Conservation (phyloP, 2,113 vertebrate genomes). For the Anarhynchus alexandrinus region DNA sequence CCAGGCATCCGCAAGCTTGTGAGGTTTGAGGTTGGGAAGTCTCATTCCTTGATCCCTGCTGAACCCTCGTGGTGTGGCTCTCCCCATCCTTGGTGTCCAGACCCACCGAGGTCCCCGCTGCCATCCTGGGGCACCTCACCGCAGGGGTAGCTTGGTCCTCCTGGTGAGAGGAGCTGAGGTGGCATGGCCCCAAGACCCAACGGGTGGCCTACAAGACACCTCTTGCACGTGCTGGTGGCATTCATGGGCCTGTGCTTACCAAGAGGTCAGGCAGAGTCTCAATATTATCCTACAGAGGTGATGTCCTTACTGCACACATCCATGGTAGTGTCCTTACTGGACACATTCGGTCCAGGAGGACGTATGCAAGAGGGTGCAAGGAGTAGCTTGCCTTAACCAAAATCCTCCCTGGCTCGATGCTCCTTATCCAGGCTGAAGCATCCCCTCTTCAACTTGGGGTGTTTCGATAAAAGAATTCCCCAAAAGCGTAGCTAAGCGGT, state of each 20-base stretch:
- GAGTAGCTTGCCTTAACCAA: neutral
- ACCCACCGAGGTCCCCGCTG: neutral
- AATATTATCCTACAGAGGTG: neutral
- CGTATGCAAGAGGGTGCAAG: neutral
- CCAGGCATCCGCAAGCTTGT: accelerated
- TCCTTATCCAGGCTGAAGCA: neutral
- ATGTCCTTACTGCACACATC: neutral
- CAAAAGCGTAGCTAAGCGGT: neutral
- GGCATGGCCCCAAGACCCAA: neutral
- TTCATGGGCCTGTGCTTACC: neutral
- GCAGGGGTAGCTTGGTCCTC: neutral
- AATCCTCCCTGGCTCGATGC: neutral
- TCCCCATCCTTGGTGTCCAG: neutral
- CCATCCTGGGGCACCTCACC: accelerated
- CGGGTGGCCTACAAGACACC: neutral
- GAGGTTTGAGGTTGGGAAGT: neutral
- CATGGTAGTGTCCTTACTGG: neutral
- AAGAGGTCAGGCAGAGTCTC: neutral
- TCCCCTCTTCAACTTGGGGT: neutral
- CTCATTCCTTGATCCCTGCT: accelerated
- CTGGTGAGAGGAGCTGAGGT: neutral
- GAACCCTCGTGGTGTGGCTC: accelerated
- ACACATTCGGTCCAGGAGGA: neutral
- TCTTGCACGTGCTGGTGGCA: accelerated
- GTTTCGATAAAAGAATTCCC: neutral